A percentile compares a stretch with the other conserved stretches of the same genome.
These are phyloP conservation scores for Ichneumoninae sp. DNA, from an alignment of 2,888 invertebrate genomes.

Conservation along the genomic window DNA sequence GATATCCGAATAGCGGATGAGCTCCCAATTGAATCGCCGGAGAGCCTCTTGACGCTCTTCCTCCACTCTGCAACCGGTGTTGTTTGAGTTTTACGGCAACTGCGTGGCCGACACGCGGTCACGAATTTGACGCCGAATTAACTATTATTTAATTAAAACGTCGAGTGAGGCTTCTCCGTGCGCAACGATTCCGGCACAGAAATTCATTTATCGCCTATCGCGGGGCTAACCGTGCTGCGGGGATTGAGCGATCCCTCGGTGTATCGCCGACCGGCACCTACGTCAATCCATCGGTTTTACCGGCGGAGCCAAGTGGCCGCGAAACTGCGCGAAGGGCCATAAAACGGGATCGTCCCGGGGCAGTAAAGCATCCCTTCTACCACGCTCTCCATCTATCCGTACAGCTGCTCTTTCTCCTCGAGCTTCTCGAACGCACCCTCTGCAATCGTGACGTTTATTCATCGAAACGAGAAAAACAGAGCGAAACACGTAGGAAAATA, in stretches of 20 bases:
- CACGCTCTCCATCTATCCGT: neutral
- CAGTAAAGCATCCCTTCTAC: conserved; percentile 67
- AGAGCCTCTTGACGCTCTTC: conserved; percentile 8
- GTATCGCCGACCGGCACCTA: conserved; percentile 24
- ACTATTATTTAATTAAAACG: conserved; percentile 75
- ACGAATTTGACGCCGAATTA: conserved; percentile 74
- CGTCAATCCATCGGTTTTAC: conserved; percentile 43
- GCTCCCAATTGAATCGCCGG: neutral
- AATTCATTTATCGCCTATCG: conserved; percentile 74
- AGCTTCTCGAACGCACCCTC: conserved; percentile 30
- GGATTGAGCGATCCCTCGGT: conserved; percentile 20
- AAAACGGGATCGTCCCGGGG: conserved; percentile 73
- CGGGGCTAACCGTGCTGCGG: neutral
- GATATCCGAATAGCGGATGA: conserved; percentile 20
- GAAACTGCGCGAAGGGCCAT: conserved; percentile 68
- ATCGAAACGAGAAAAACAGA: conserved; percentile 48
- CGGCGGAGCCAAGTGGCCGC: conserved; percentile 25
- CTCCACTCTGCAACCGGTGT: neutral
- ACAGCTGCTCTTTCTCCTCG: neutral
- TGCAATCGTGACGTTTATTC: conserved; percentile 50
- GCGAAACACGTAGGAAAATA: neutral
- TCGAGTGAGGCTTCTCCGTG: neutral
- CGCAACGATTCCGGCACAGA: conserved; percentile 33
- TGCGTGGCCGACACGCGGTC: conserved; percentile 46
- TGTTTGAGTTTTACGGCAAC: conserved; percentile 25